Percentiles rank a stretch among this genome's conserved stretches.
These are phyloP conservation scores for Hartigia nigra DNA, from an alignment of 2,888 invertebrate species.

Conservation along the genomic window DNA sequence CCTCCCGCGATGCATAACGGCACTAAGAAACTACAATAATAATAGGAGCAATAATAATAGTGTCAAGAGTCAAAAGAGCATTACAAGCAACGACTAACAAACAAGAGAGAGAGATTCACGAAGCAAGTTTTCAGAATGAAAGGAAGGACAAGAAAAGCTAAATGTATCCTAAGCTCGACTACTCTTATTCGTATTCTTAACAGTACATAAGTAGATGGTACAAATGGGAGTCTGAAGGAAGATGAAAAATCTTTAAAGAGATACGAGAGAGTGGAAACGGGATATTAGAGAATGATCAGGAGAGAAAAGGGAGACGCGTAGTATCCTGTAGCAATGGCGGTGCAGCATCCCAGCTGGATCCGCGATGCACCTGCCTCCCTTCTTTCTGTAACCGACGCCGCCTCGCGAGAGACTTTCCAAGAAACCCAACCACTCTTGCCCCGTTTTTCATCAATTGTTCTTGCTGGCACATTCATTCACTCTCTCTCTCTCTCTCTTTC, in stretches of 20 bases:
- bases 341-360: constrained; percentile 49
- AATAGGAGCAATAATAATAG: background rate
- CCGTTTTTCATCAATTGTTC: constrained; percentile 22
- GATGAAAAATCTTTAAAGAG: background rate
- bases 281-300: background rate
- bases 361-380: constrained; percentile 45
- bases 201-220: background rate
- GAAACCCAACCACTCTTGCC: constrained; percentile 27
- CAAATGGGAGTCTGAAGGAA: background rate
- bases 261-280: background rate
- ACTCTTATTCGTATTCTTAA: background rate
- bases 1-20: background rate
- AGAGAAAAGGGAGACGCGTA: constrained; percentile 15
- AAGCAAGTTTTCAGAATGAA: background rate
- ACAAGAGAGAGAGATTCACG: background rate
- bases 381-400: constrained; percentile 32
- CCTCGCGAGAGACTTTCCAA: constrained; percentile 31
- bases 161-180: background rate
- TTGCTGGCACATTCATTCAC: constrained; percentile 27
- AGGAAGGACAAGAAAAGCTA: background rate
- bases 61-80: background rate
- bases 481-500: constrained; percentile 18
- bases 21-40: background rate
- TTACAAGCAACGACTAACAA: background rate
- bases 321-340: constrained; percentile 30